Percentiles rank a stretch among this genome's conserved stretches.
Evolutionary conservation across 1,140 invertebrate species (phyloP).

Genomic region (Tetramorium simillimum): DNA sequence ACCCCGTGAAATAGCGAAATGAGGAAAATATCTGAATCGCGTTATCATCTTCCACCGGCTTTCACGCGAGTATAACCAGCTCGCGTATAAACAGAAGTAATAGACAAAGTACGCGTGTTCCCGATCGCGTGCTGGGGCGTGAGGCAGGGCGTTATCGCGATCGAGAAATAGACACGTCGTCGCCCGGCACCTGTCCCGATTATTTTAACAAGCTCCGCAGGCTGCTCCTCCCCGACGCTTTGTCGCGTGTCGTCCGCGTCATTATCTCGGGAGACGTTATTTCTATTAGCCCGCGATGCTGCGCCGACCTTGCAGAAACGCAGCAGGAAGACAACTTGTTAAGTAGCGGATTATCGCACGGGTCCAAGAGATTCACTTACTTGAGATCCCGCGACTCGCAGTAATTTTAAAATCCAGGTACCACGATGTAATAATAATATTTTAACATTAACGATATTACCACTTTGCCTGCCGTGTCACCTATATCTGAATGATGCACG

Average conservation of each 20-base stretch:
- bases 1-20: conserved; percentile 8
- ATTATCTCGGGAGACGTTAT: conserved; percentile 32
- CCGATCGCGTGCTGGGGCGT: conserved; percentile 1
- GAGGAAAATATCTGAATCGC: conserved; percentile 25
- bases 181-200: conserved; percentile 41
- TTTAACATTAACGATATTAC: not conserved
- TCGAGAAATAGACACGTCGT: conserved; percentile 42
- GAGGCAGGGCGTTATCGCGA: conserved; percentile 24
- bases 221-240: conserved; percentile 21
- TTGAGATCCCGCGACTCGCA: not conserved
- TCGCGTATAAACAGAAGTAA: not conserved
- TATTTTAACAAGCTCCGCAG: conserved; percentile 45
- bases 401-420: not conserved
- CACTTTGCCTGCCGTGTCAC: not conserved
- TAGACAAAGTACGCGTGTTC: not conserved
- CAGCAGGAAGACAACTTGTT: not conserved
- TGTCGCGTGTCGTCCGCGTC: conserved; percentile 19
- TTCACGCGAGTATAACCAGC: conserved; percentile 23
- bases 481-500: not conserved
- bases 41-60: conserved; percentile 25
- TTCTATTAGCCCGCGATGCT: conserved; percentile 10
- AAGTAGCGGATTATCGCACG: not conserved
- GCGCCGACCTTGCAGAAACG: not conserved
- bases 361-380: not conserved
- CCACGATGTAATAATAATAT: not conserved